Conservation (phyloP, 2,888 invertebrate species). For the Caenorhabditis plicata region DNA sequence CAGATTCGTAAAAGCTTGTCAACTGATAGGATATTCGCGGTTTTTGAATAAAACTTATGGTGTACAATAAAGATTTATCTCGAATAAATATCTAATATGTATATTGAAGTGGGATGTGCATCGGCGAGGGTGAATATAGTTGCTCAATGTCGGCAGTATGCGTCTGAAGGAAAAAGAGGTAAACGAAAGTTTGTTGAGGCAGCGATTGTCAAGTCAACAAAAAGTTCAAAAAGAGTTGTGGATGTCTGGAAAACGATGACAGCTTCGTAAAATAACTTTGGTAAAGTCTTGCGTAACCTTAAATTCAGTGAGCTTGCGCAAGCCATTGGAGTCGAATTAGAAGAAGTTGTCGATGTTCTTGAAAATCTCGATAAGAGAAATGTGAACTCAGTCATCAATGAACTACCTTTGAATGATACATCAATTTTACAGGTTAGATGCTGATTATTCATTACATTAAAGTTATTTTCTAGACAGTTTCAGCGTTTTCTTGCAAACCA, state of each 20-base stretch:
- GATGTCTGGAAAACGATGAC: slow-evolving; percentile 51
- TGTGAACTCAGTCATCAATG: slow-evolving; percentile 33
- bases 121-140: too few species aligned
- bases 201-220: slow-evolving; percentile 49
- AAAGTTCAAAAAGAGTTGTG: slow-evolving; percentile 41
- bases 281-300: background rate
- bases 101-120: too few species aligned
- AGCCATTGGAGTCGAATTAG: slow-evolving; percentile 35
- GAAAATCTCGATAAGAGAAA: slow-evolving; percentile 36
- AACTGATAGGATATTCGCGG: too few species aligned
- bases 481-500: slow-evolving; percentile 40
- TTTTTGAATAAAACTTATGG: too few species aligned
- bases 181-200: slow-evolving; percentile 45
- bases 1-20: too few species aligned
- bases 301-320: slow-evolving; percentile 41
- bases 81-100: too few species aligned
- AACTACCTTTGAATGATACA: slow-evolving; percentile 30
- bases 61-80: too few species aligned
- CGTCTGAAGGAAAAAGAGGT: slow-evolving; percentile 35
- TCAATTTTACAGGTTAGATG: slow-evolving; percentile 30
- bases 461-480: slow-evolving; percentile 26
- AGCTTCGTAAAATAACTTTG: slow-evolving; percentile 1
- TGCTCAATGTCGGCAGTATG: slow-evolving; percentile 16
- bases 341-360: slow-evolving; percentile 40
- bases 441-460: background rate